phyloP scores from a whole-genome alignment of 2,888 invertebrate species.

The Leptinotarsa tumamoca region DNA sequence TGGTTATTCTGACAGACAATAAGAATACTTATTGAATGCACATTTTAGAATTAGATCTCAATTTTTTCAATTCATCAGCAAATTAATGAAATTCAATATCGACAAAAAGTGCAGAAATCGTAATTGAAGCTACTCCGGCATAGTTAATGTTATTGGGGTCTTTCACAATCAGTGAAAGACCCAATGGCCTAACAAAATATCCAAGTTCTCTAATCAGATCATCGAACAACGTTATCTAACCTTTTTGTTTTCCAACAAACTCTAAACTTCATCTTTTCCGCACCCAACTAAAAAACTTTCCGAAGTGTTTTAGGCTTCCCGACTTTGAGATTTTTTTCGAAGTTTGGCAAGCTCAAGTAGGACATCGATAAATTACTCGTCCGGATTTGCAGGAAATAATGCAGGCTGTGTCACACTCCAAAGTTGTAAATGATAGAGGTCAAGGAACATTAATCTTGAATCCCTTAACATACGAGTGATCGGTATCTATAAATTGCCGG shows the following conservation, averaged over 20 bases:
- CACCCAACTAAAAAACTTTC: conserved; percentile 14
- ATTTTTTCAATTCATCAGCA: no score
- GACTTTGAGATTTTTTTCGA: conserved; percentile 29
- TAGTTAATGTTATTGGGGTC: no score
- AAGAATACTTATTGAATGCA: no score
- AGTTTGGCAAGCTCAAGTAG: conserved; percentile 34
- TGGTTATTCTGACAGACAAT: no score
- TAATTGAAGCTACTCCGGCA: no score
- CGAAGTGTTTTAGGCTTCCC: conserved; percentile 25
- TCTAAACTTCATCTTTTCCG: conserved; percentile 8
- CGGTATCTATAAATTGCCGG: conserved; percentile 15
- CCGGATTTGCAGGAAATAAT: conserved; percentile 39
- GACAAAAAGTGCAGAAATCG: no score
- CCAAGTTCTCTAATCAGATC: background rate
- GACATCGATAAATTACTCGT: conserved; percentile 36
- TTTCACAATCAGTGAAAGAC: no score
- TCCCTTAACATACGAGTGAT: conserved; percentile 31
- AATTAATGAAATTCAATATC: no score
- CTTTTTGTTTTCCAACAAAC: conserved; percentile 16
- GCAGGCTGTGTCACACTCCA: conserved; percentile 35
- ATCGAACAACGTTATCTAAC: background rate
- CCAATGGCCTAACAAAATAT: no score
- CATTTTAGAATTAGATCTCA: no score
- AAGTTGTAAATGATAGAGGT: conserved; percentile 39
- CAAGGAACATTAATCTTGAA: conserved; percentile 32